These are phyloP conservation scores for Acrocyrtus sp. DNA, from an alignment of 2,888 invertebrate genomes.

Conservation along the genomic window DNA sequence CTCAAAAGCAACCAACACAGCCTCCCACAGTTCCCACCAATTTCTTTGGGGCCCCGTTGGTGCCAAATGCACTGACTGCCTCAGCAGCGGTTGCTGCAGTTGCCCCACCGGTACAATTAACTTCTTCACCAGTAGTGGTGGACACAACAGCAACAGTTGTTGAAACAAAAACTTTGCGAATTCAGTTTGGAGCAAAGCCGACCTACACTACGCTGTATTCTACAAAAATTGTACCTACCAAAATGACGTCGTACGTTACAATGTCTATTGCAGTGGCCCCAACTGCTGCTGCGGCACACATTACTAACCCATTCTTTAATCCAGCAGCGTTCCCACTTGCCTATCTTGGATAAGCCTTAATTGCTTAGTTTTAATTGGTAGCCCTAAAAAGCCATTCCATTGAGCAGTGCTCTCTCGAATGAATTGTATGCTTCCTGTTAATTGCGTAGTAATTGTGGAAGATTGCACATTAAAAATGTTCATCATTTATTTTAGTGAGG, in stretches of 20 bases:
- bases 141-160: conserved; percentile 83
- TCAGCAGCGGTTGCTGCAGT: no score
- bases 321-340: conserved; percentile 59
- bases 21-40: conserved; percentile 47
- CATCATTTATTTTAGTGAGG: no score
- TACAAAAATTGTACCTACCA: conserved; percentile 83
- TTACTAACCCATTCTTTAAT: conserved; percentile 53
- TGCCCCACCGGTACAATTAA: conserved; percentile 71
- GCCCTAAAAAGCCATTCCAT: no score
- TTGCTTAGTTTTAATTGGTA: no score
- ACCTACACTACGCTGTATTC: conserved; percentile 87
- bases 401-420: no score
- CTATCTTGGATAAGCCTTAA: conserved; percentile 61
- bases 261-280: conserved; percentile 81
- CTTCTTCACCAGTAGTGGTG: conserved; percentile 82
- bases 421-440: no score
- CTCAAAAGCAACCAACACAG: conserved; percentile 68
- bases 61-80: conserved; percentile 73
- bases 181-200: conserved; percentile 92
- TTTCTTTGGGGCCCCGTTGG: conserved; percentile 66
- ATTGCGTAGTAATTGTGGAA: no score
- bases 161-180: conserved; percentile 82
- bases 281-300: conserved; percentile 69
- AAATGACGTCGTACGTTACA: conserved; percentile 84
- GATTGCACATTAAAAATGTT: no score